Evolutionary conservation across 2,888 invertebrate species (phyloP), one percentile per base, ranked within the genome.

Genomic region (Tiliacea citrago): DNA sequence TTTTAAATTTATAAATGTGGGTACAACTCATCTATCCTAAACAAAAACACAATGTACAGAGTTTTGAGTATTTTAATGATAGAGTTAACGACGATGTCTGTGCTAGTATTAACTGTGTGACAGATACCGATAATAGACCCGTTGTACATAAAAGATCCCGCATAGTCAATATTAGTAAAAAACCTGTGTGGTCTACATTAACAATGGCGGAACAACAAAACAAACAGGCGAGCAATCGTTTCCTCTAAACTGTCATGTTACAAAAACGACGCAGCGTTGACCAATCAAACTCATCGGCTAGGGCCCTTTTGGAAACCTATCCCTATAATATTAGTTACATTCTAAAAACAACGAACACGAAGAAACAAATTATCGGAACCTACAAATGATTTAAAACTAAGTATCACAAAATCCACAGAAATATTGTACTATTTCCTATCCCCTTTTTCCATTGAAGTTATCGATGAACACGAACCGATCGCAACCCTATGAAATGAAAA

Each of bases 361-460:
- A 55, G 12, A 49, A 75, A 82, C 39, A 79, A 71, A 62, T 55
- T 57, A 47, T 16, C 13, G 10, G 70, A 74, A 82, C 39, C 47
- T 13, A 53, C 55, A 85, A 80, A 76, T 6, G 55, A 82, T 67
- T 85, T 81, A 69, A 75, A 76, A 74, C 73, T 51, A 83, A 78
- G 65, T 75, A 83, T 75, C 60, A 35, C 67, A 35, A 75, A 83
- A 75, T 86, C 74, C 72, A 83, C n/a, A 65, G 83, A 82, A 82
- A 73, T 61, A 58, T 63, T 21, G 49, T n/a, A 12, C 12, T 42
- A 61, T 73, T 82, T 82, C 77, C 66, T 45, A 55, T 12, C 13
- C 60, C 67, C n/a, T 24, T 13, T 53, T 82, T 85, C 70, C 58
- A 35, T 39, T 57, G 69, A 82, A 77, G 13, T 39, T 73, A 77